Percentiles rank a stretch among this genome's conserved stretches.
phyloP scores from a whole-genome alignment of 2,113 vertebrate species.

The Oostethus manadensis region DNA sequence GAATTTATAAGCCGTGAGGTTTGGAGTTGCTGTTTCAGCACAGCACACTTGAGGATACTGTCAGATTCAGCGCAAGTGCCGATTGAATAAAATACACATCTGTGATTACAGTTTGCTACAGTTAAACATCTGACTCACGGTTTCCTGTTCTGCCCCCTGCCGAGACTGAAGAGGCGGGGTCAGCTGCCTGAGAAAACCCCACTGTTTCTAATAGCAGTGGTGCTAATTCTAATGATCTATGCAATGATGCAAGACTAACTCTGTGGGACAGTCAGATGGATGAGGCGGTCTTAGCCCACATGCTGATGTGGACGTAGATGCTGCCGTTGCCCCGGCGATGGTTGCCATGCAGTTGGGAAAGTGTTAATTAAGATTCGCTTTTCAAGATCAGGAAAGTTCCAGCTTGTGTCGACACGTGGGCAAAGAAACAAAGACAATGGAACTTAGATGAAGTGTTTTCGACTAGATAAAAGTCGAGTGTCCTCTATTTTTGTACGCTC shows the following conservation, averaged over 20 bases:
- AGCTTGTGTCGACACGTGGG: neutral
- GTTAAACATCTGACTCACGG: conserved; percentile 32
- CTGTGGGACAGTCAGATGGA: neutral
- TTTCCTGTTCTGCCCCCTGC: conserved; percentile 35
- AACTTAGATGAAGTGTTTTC: too few relatives aligned
- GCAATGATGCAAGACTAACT: conserved; percentile 6
- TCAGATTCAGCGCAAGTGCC: conserved; percentile 8
- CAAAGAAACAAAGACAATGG: neutral
- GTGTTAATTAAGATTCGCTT: conserved; percentile 47
- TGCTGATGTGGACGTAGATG: conserved; percentile 31
- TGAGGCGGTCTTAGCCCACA: neutral
- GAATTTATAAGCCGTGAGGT: conserved; percentile 5
- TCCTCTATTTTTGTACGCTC: neutral
- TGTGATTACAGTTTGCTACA: neutral
- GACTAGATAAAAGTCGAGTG: neutral
- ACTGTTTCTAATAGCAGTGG: conserved; percentile 30
- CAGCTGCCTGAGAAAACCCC: conserved; percentile 21
- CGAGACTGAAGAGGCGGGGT: conserved; percentile 19
- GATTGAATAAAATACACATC: neutral
- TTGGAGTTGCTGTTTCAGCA: neutral
- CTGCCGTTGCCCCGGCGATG: conserved; percentile 49
- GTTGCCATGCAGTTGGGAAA: conserved; percentile 67
- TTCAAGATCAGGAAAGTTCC: conserved; percentile 26
- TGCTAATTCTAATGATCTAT: conserved; percentile 14
- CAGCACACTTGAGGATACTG: conserved; percentile 3